Conservation (phyloP, 1,140 invertebrate species). For the Caerostris extrusa region DNA sequence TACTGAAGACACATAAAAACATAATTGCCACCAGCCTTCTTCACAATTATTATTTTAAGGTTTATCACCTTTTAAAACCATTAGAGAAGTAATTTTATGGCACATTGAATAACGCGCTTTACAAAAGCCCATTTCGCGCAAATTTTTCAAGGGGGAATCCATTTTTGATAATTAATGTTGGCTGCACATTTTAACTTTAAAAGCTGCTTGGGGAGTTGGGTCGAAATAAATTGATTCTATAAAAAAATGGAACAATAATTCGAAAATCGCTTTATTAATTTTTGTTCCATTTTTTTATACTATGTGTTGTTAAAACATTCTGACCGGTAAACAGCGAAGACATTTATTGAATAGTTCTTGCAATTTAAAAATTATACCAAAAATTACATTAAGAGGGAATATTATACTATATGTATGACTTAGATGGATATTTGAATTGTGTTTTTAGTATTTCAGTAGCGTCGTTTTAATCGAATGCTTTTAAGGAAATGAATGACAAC, state of each 20-base stretch:
- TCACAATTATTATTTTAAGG: no score
- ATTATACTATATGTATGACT: background rate
- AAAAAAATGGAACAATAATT: background rate
- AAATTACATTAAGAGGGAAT: background rate
- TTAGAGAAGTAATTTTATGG: slow-evolving; percentile 69
- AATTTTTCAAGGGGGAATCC: slow-evolving; percentile 47
- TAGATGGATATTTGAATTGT: background rate
- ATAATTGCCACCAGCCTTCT: no score
- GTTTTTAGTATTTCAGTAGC: background rate
- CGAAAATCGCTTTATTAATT: slow-evolving; percentile 38
- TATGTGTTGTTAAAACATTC: background rate
- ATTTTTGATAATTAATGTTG: slow-evolving; percentile 70
- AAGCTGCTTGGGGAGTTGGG: slow-evolving; percentile 30
- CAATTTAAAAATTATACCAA: background rate
- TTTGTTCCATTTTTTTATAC: background rate
- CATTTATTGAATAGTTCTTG: background rate
- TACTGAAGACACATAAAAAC: no score
- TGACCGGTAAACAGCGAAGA: background rate
- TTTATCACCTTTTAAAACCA: slow-evolving; percentile 25
- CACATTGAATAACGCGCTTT: slow-evolving; percentile 39
- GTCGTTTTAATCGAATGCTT: background rate
- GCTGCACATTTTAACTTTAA: slow-evolving; percentile 21
- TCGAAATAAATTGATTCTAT: slow-evolving; percentile 59
- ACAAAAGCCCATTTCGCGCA: slow-evolving; percentile 54
- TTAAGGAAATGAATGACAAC: background rate